Percentiles rank a stretch among this genome's conserved stretches.
Evolutionary conservation across 2,113 vertebrate genomes (phyloP).

Genomic region (Sarotherodon lohbergeri): DNA sequence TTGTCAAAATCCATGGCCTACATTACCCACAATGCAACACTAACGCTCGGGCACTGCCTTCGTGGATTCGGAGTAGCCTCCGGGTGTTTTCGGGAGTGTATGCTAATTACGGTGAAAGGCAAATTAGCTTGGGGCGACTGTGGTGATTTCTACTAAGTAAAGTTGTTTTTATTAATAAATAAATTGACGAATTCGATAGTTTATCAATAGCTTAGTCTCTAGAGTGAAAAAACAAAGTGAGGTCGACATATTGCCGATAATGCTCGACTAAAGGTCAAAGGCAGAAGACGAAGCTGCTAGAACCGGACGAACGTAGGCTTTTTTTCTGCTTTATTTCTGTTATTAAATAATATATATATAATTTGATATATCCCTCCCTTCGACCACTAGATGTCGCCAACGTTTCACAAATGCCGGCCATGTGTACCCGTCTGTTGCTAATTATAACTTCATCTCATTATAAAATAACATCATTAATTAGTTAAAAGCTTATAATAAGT

Average conservation of each 20-base stretch:
- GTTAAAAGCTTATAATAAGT: background rate
- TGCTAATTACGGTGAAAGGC: background rate
- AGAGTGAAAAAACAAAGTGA: background rate
- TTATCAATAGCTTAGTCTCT: background rate
- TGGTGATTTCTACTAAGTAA: background rate
- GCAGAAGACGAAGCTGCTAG: background rate
- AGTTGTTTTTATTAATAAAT: background rate
- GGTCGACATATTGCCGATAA: background rate
- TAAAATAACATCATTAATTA: background rate
- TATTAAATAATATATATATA: background rate
- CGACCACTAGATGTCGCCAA: conserved; percentile 3
- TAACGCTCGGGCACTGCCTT: background rate
- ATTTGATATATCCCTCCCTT: background rate
- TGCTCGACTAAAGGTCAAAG: no score
- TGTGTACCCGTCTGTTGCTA: background rate
- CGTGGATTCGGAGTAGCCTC: background rate
- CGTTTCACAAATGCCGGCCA: fast-evolving
- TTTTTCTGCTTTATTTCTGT: background rate
- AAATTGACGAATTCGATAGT: background rate
- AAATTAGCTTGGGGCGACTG: background rate
- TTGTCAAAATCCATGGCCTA: background rate
- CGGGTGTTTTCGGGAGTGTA: background rate
- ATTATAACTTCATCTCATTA: background rate
- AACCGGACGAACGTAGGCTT: background rate
- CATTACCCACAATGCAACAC: background rate